These are phyloP conservation scores for Orussus abietinus DNA, from an alignment of 1,140 invertebrate genomes.

Conservation along the genomic window DNA sequence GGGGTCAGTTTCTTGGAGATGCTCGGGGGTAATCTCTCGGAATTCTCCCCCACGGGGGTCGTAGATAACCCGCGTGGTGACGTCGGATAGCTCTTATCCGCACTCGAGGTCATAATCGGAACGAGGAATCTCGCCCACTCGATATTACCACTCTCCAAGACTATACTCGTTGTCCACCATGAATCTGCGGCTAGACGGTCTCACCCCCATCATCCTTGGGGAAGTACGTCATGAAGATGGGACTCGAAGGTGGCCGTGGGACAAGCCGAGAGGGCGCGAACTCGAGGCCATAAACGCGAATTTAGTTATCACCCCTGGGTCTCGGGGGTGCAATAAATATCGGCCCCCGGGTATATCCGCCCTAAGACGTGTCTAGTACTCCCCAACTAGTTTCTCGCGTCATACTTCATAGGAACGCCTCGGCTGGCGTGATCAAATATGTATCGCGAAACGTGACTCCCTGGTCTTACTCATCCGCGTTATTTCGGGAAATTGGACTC, in stretches of 20 bases:
- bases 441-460: conserved; percentile 20
- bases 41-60: too few relatives aligned
- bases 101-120: too few relatives aligned
- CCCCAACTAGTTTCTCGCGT: conserved; percentile 7
- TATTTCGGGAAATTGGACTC: too few relatives aligned
- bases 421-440: conserved; percentile 29
- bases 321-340: conserved; percentile 41
- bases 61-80: too few relatives aligned
- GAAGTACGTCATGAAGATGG: background rate
- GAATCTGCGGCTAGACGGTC: too few relatives aligned
- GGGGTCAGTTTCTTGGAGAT: too few relatives aligned
- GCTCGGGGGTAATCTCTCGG: too few relatives aligned
- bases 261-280: conserved; percentile 12
- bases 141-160: too few relatives aligned
- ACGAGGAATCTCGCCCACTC: too few relatives aligned
- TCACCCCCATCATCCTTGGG: background rate
- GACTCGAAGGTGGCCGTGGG: background rate
- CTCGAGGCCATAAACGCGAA: conserved; percentile 37
- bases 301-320: conserved; percentile 39
- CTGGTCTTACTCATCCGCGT: too few relatives aligned
- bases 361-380: conserved; percentile 31
- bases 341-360: conserved; percentile 27
- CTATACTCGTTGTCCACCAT: too few relatives aligned
- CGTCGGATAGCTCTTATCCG: too few relatives aligned
- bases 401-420: conserved; percentile 1